Conservation (phyloP, 1,140 invertebrate species). For the Apolygus lucorum region DNA sequence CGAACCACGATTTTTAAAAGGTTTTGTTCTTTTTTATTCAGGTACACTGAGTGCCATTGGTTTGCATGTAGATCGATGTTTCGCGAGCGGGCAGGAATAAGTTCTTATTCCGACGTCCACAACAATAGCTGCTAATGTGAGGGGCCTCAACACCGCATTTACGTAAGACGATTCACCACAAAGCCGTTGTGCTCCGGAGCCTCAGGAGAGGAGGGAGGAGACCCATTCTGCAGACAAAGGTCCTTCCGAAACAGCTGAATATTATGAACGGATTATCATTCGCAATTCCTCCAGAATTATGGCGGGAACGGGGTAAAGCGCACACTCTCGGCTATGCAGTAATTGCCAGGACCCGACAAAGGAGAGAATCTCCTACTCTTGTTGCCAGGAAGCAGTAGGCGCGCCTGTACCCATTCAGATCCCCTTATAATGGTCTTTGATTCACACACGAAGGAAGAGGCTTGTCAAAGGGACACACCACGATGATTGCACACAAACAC, state of each 20-base stretch:
- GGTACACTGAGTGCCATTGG: too few relatives aligned
- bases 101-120: too few relatives aligned
- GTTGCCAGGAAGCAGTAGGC: neutral
- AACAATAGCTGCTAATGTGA: too few relatives aligned
- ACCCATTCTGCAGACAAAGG: neutral
- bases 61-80: too few relatives aligned
- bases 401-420: neutral
- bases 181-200: neutral
- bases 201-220: neutral
- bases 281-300: slow-evolving; percentile 10
- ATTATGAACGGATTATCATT: slow-evolving; percentile 13
- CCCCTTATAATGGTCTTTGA: neutral
- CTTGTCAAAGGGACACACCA: too few relatives aligned
- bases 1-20: too few relatives aligned
- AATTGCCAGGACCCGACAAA: slow-evolving; percentile 5
- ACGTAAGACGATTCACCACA: neutral
- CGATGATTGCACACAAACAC: too few relatives aligned
- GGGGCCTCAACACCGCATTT: neutral
- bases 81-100: too few relatives aligned
- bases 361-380: neutral
- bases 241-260: slow-evolving; percentile 15
- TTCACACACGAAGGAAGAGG: neutral
- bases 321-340: neutral
- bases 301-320: neutral
- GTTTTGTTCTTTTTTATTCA: too few relatives aligned